Conservation (phyloP, 1,140 invertebrate species). For the Palaemon carinicauda region DNA sequence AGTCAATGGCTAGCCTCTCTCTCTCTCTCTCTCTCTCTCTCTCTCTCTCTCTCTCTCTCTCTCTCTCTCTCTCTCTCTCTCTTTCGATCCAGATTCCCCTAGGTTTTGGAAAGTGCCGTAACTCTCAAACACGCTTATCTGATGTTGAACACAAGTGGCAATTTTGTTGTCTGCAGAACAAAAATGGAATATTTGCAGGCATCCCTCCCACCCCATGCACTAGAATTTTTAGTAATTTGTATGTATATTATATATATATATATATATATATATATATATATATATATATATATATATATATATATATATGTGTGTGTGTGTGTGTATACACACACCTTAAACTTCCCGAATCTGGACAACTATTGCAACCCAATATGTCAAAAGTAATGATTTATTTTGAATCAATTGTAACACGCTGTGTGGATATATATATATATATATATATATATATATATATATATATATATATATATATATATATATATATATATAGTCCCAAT, state of each 20-base stretch:
- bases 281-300: background rate
- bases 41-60: background rate
- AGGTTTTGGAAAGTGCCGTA: background rate
- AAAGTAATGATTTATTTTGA: too few relatives aligned
- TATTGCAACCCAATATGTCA: too few relatives aligned
- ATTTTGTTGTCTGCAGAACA: too few relatives aligned
- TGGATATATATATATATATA: background rate
- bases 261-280: background rate
- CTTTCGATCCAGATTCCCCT: too few relatives aligned
- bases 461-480: background rate
- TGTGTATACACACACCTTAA: background rate
- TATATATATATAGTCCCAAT: background rate
- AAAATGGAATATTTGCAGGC: too few relatives aligned
- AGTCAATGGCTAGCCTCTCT: constrained; percentile 25
- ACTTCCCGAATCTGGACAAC: too few relatives aligned
- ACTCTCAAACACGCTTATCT: background rate
- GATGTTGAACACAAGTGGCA: background rate
- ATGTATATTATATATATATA: background rate
- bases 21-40: background rate
- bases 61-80: constrained; percentile 15
- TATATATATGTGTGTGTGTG: background rate
- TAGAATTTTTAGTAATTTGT: too few relatives aligned
- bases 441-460: background rate
- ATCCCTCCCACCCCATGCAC: too few relatives aligned
- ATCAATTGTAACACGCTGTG: background rate